Percentiles rank a stretch among this genome's conserved stretches.
These are phyloP conservation scores for Jaculus jaculus DNA, from an alignment of 2,113 vertebrate genomes.

Conservation along the genomic window DNA sequence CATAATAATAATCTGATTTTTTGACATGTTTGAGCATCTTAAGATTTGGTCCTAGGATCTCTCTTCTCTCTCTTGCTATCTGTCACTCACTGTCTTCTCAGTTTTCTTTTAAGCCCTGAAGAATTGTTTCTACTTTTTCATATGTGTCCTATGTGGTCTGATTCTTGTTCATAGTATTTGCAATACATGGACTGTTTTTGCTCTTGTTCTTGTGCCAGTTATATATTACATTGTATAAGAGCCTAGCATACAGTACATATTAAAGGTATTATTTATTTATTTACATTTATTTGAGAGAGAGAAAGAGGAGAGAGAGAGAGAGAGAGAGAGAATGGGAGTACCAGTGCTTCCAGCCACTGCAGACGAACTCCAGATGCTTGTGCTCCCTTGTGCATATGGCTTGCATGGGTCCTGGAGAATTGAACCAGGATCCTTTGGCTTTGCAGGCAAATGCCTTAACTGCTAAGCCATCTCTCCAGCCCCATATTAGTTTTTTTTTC, in stretches of 20 bases:
- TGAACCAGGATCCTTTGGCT: too few relatives aligned
- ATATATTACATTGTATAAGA: background rate
- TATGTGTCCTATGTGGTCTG: background rate
- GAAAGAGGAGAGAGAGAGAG: too few relatives aligned
- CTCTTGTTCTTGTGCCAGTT: background rate
- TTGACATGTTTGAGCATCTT: background rate
- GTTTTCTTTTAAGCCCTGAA: background rate
- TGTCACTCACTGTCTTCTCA: background rate
- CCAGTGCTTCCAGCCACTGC: too few relatives aligned
- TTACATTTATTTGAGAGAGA: too few relatives aligned
- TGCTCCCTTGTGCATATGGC: too few relatives aligned
- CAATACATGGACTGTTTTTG: background rate
- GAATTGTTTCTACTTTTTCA: conserved; percentile 14
- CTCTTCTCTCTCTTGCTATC: background rate
- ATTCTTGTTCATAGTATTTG: background rate
- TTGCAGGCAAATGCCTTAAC: too few relatives aligned
- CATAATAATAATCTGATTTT: background rate
- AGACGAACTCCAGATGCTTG: too few relatives aligned
- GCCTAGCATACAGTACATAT: background rate
- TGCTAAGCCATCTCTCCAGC: too few relatives aligned
- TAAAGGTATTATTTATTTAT: too few relatives aligned
- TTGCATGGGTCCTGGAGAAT: too few relatives aligned
- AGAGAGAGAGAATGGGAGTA: too few relatives aligned
- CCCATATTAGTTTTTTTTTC: too few relatives aligned
- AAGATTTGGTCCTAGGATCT: background rate